phyloP scores from a whole-genome alignment of 2,888 invertebrate genomes.

The Microchrysa polita region DNA sequence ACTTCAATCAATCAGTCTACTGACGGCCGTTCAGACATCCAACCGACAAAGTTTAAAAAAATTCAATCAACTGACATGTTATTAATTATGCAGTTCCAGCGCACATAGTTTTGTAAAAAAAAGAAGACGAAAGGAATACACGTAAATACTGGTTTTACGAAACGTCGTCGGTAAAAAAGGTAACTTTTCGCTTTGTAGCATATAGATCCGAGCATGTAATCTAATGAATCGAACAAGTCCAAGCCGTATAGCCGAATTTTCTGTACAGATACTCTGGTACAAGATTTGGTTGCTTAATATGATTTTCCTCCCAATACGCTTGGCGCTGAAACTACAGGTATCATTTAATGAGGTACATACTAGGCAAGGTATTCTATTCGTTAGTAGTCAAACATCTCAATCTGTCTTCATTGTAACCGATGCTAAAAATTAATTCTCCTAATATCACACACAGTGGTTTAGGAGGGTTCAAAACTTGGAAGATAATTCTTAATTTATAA shows the following conservation, averaged over 20 bases:
- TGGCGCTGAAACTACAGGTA: too few species aligned
- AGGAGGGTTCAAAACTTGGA: conserved; percentile 3
- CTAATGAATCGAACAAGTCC: too few species aligned
- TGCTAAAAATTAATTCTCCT: conserved; percentile 48
- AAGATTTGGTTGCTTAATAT: too few species aligned
- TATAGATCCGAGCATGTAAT: too few species aligned
- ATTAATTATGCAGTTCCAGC: conserved; percentile 40
- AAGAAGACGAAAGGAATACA: background rate
- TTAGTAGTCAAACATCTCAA: conserved; percentile 48
- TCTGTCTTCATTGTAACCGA: conserved; percentile 47
- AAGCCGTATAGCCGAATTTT: too few species aligned
- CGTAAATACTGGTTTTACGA: background rate
- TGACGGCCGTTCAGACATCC: conserved; percentile 17
- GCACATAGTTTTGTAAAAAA: conserved; percentile 2
- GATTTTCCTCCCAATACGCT: too few species aligned
- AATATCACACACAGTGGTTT: conserved; percentile 38
- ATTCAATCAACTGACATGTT: conserved; percentile 41
- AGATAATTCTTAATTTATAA: background rate
- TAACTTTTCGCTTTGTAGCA: too few species aligned
- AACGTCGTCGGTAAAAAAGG: too few species aligned
- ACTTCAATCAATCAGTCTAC: conserved; percentile 39
- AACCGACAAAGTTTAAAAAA: conserved; percentile 20
- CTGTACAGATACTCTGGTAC: too few species aligned
- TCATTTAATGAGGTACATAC: too few species aligned
- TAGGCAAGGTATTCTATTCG: too few species aligned